A percentile compares a stretch with the other conserved stretches of the same genome.
phyloP scores from a whole-genome alignment of 1,140 invertebrate genomes.

The Stegodyphus dumicola region DNA sequence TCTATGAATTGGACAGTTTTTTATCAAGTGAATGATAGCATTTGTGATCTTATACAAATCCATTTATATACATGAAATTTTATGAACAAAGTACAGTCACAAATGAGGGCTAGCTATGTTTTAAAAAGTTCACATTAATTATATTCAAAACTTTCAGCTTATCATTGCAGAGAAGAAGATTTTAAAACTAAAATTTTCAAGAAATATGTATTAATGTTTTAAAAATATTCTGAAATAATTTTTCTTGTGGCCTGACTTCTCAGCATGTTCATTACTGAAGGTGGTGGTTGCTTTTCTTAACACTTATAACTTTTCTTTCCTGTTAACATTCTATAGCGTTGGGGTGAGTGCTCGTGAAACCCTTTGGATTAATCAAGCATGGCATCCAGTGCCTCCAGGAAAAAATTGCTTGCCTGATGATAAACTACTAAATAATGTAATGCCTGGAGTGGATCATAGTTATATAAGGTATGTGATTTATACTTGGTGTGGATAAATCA shows the following conservation, averaged over 20 bases:
- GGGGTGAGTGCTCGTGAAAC: slow-evolving; percentile 74
- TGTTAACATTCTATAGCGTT: slow-evolving; percentile 44
- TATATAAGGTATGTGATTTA: slow-evolving; percentile 59
- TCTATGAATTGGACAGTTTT: too few relatives aligned
- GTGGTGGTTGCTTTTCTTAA: slow-evolving; percentile 30
- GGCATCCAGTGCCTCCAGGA: slow-evolving; percentile 74
- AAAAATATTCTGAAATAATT: not conserved
- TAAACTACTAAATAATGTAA: slow-evolving; percentile 73
- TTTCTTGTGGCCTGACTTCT: not conserved
- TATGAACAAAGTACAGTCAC: too few relatives aligned
- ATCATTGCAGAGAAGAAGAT: too few relatives aligned
- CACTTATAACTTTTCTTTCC: slow-evolving; percentile 33
- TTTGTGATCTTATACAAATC: too few relatives aligned
- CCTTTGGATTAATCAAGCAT: slow-evolving; percentile 81
- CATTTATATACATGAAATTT: too few relatives aligned
- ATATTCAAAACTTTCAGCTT: too few relatives aligned
- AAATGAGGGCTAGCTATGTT: too few relatives aligned
- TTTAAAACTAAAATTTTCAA: not conserved
- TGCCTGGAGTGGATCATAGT: slow-evolving; percentile 65
- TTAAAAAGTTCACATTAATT: too few relatives aligned
- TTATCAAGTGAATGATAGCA: too few relatives aligned
- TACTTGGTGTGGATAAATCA: too few relatives aligned
- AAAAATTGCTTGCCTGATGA: slow-evolving; percentile 75
- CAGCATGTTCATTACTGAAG: not conserved
- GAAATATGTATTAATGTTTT: not conserved